These are phyloP conservation scores for Drosophila obscura DNA, from an alignment of 1,140 invertebrate genomes.

Conservation along the genomic window DNA sequence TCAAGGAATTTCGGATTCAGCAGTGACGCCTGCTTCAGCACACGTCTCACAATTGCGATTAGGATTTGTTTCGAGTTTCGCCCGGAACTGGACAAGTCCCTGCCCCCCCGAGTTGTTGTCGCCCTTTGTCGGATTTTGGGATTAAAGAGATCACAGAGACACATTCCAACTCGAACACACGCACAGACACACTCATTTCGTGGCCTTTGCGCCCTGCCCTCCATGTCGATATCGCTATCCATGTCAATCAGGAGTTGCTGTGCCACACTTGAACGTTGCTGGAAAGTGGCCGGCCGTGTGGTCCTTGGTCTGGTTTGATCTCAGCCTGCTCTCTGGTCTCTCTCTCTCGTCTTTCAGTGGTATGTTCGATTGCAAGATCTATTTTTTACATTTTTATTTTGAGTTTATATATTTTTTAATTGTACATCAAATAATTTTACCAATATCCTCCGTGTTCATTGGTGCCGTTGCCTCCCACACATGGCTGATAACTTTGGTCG, in stretches of 20 bases:
- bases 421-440: slow-evolving; percentile 41
- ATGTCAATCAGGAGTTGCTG: slow-evolving; percentile 44
- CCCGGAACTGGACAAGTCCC: background rate
- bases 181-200: slow-evolving; percentile 50
- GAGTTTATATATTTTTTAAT: slow-evolving; percentile 40
- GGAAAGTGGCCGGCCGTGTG: slow-evolving; percentile 50
- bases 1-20: slow-evolving; percentile 55
- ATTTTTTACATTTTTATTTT: slow-evolving; percentile 44
- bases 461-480: slow-evolving; percentile 44
- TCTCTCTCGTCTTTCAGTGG: slow-evolving; percentile 61
- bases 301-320: slow-evolving; percentile 44
- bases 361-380: slow-evolving; percentile 61
- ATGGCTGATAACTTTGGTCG: slow-evolving; percentile 14
- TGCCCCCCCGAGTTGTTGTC: slow-evolving; percentile 25
- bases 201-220: slow-evolving; percentile 53
- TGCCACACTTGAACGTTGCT: slow-evolving; percentile 69
- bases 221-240: slow-evolving; percentile 39
- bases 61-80: slow-evolving; percentile 53
- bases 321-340: slow-evolving; percentile 30
- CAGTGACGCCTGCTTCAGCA: slow-evolving; percentile 35
- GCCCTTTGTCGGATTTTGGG: slow-evolving; percentile 22
- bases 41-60: slow-evolving; percentile 59
- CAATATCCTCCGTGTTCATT: slow-evolving; percentile 44
- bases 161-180: slow-evolving; percentile 37
- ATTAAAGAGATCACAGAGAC: no score